phyloP scores from a whole-genome alignment of 2,113 vertebrate genomes.

The Nestor notabilis region DNA sequence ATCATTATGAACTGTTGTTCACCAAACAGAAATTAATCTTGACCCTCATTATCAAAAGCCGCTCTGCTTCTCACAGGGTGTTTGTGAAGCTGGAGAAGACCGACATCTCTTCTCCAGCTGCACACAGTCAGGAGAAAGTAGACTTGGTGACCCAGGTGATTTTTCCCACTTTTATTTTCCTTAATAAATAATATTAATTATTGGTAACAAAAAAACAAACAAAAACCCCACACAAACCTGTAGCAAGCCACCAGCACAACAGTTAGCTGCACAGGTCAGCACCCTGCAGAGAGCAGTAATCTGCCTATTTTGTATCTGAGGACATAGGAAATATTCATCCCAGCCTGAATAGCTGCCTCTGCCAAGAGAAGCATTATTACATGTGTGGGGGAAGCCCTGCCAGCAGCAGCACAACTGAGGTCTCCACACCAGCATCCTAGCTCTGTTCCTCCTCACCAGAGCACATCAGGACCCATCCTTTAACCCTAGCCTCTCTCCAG shows the following conservation, averaged over 20 bases:
- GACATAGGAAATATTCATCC: neutral
- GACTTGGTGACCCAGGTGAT: neutral
- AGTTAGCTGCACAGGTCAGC: neutral
- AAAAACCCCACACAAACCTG: rapidly evolving
- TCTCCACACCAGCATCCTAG: neutral
- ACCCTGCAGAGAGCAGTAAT: neutral
- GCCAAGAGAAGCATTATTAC: neutral
- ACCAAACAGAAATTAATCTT: neutral
- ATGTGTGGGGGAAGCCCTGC: neutral
- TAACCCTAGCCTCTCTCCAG: neutral
- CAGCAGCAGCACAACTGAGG: neutral
- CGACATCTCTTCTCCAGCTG: neutral
- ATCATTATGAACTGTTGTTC: neutral
- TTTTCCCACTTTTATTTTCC: neutral
- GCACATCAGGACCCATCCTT: neutral
- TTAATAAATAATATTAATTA: neutral
- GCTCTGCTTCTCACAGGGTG: neutral
- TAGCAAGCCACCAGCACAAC: neutral
- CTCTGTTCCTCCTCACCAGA: neutral
- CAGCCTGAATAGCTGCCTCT: neutral
- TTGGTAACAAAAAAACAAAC: neutral
- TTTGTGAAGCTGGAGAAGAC: neutral
- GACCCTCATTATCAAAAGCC: neutral
- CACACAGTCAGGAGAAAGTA: neutral
- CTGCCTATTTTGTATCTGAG: neutral